phyloP scores from a whole-genome alignment of 2,888 invertebrate genomes.

The Drosophila ezoana region DNA sequence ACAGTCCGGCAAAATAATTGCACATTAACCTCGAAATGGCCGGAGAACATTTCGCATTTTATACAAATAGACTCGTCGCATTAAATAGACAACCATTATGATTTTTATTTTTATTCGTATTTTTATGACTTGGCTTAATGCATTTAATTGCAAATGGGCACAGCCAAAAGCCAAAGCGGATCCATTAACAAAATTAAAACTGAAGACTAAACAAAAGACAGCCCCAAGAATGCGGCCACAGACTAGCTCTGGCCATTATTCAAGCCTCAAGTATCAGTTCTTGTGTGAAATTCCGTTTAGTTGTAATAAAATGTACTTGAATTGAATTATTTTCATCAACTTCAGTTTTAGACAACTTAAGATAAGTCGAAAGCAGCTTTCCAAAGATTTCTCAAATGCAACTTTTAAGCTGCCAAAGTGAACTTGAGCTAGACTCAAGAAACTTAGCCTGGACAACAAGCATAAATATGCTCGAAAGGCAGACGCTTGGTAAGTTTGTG shows the following conservation, averaged over 20 bases:
- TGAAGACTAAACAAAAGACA: conserved; percentile 37
- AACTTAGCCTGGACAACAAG: background rate
- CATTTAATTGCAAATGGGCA: conserved; percentile 63
- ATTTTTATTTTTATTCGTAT: conserved; percentile 56
- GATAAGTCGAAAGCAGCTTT: background rate
- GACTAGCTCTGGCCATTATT: conserved; percentile 21
- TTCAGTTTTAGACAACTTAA: too few relatives aligned
- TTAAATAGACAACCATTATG: conserved; percentile 33
- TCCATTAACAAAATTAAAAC: conserved; percentile 76
- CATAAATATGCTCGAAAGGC: too few relatives aligned
- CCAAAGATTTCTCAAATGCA: conserved; percentile 11
- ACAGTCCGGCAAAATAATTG: conserved; percentile 20
- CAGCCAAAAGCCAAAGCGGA: conserved; percentile 19
- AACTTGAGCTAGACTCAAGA: background rate
- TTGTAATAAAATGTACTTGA: conserved; percentile 3
- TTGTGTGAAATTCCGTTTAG: conserved; percentile 10
- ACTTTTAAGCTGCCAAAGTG: conserved; percentile 9
- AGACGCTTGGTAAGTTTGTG: too few relatives aligned
- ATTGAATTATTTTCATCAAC: background rate
- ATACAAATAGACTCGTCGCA: conserved; percentile 36
- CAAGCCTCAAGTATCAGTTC: conserved; percentile 1
- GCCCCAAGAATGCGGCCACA: conserved; percentile 44
- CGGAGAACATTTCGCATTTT: conserved; percentile 38
- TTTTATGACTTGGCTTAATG: conserved; percentile 65
- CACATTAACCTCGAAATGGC: conserved; percentile 64